Evolutionary conservation across 2,888 invertebrate species (phyloP), one percentile per base, ranked within the genome.

Genomic region (Coenonympha arcania): DNA sequence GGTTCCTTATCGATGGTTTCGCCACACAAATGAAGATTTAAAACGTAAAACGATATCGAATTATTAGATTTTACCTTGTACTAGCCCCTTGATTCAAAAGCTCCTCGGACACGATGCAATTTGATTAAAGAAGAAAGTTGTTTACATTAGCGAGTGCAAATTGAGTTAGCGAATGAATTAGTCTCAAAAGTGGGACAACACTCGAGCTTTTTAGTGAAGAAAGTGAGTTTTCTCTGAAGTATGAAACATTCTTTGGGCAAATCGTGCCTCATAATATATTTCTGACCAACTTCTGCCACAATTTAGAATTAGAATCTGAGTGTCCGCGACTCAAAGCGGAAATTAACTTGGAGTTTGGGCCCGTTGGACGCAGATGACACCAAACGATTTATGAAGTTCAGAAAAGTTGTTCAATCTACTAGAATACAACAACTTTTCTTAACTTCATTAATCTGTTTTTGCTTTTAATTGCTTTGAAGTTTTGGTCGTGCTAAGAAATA

Each of bases 321-420:
- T 49, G 52, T 54, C 57, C 57, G 56, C 48, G 50, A 60, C 50
- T 63, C 62, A 61, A 61, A 63, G 64, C 74, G 76, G 76, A 80
- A 79, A 82, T 80, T 79, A 78, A 73, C 65, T 65, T 64, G 63
- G 65, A 74, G 73, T 77, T 73, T 76, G 71, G 59, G 59, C 60
- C 58, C n/a, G n/a, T n/a, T n/a, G n/a, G 33, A 39, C 50, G 43
- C 64, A 66, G 67, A 65, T 67, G 68, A 64, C 59, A 56, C 61
- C 58, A 56, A 53, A 54, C 39, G 54, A 51, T 44, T 24, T 22
- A 40, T 41, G 8, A n/a, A 15, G 13, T 15, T 15, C 16, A 33
- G 15, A 26, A 18, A 6, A n/a, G n/a, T n/a, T n/a, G n/a, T n/a
- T n/a, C n/a, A n/a, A n/a, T n/a, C n/a, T n/a, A n/a, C n/a, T n/a